These are phyloP conservation scores for Tetanocera ferruginea DNA, from an alignment of 2,888 invertebrate genomes.

Conservation along the genomic window DNA sequence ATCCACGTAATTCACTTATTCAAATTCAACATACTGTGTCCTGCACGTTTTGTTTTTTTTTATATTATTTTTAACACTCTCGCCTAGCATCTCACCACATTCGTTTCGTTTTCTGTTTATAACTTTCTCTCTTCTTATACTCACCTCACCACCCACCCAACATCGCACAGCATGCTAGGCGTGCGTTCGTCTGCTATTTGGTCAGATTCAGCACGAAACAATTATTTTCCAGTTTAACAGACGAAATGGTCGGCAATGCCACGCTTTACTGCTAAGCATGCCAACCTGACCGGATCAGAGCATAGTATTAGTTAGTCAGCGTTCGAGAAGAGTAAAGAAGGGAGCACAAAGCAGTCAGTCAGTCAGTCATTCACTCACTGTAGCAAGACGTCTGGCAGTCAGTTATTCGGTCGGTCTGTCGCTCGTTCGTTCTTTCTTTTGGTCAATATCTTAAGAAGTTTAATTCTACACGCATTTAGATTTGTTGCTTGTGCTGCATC, in stretches of 20 bases:
- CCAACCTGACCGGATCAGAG: slow-evolving; percentile 4
- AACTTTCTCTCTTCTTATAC: slow-evolving; percentile 16
- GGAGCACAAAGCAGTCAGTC: not conserved
- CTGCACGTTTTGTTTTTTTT: not conserved
- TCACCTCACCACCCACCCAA: slow-evolving; percentile 10
- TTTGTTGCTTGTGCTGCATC: slow-evolving; percentile 1
- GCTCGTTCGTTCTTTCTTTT: too few relatives aligned
- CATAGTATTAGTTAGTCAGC: not conserved
- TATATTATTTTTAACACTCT: not conserved
- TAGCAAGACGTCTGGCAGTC: not conserved
- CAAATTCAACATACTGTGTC: not conserved
- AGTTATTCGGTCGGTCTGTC: not conserved
- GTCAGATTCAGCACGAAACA: slow-evolving; percentile 17
- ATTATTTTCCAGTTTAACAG: slow-evolving; percentile 28
- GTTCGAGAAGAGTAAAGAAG: not conserved
- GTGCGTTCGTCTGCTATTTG: slow-evolving; percentile 6
- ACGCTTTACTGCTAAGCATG: slow-evolving; percentile 16
- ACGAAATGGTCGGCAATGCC: not conserved
- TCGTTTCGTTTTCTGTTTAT: not conserved
- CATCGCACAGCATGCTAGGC: not conserved
- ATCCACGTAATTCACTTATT: not conserved
- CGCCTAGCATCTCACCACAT: not conserved
- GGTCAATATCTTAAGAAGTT: slow-evolving; percentile 14
- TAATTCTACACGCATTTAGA: slow-evolving; percentile 12
- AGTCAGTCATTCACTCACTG: slow-evolving; percentile 4